Base-by-base conservation (phyloP, 2,113 vertebrate genomes). In the Daboia siamensis region DNA sequence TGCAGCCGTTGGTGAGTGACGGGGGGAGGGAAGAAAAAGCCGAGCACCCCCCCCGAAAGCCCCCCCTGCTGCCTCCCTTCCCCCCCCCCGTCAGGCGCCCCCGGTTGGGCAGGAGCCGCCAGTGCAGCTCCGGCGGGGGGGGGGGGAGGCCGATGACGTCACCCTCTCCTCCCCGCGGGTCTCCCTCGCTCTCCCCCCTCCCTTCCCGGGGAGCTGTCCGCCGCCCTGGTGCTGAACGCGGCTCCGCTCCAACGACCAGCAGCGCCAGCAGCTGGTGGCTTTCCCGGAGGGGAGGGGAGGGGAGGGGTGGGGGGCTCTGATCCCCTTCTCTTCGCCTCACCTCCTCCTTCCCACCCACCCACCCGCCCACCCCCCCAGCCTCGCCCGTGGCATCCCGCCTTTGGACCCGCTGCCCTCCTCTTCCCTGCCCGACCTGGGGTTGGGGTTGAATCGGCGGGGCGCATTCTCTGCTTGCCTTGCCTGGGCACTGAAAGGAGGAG, bases 1-100 rank as follows among this genome's bases (percentile, higher is more conserved):
- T 98, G 93, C 98, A 99, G 96, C 99, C 98, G 95, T 96, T 99
- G 99, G 98, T 99, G 97, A 98, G 98, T 90, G 48, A 48, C 48
- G 48, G 1, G 91, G 54, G 93, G 93, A 92, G 84, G 90, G 93
- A 93, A 8, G 74, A 59, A 11, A 86, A 46, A 3, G 15, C 3
- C 61, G 92, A 7, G 1, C n/a, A n/a, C 48, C 48, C 48, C 90
- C 88, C 13, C 88, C 44, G 55, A 12, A 9, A 39, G 39, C 39
- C 48, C 3, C 21, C 55, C 26, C 26, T n/a, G 24, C 57, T 21
- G 48, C 91, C 90, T 88, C 94, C 54, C 26, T 23, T 11, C 10
- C 9, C 29, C 39, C 33, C 48, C 13, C 7, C 0, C 26, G 4
- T 6, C 4, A 48, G 8, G 80, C 39, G 20, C 15, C 39, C 17